Percentiles rank a stretch among this genome's conserved stretches.
Conservation (phyloP, 2,113 vertebrate species). For the Crypturellus undulatus region DNA sequence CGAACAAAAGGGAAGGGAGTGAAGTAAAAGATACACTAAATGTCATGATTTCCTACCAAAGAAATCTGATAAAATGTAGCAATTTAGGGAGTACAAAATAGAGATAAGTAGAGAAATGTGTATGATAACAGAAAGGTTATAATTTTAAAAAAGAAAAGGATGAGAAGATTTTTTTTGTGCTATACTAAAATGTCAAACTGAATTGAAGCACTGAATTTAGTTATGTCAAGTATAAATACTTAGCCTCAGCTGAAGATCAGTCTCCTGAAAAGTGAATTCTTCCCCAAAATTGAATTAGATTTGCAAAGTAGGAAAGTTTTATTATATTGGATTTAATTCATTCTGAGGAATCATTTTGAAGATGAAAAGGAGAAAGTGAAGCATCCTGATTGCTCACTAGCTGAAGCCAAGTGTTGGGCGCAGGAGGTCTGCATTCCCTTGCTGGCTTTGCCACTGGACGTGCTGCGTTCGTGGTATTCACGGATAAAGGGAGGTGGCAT, state of each 20-base stretch:
- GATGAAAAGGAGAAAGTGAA: not conserved
- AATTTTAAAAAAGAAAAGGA: not conserved
- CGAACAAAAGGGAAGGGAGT: not conserved
- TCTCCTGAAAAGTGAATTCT: not conserved
- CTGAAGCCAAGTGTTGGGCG: not conserved
- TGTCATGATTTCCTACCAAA: not conserved
- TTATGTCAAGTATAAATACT: constrained; percentile 24
- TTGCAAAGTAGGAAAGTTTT: constrained; percentile 14
- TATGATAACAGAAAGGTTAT: not conserved
- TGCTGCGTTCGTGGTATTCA: not conserved
- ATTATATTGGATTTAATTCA: not conserved
- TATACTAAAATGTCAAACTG: not conserved
- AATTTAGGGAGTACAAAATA: not conserved
- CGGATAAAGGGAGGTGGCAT: not conserved
- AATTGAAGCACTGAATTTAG: constrained; percentile 7
- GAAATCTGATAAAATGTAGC: not conserved
- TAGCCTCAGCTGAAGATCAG: constrained; percentile 1
- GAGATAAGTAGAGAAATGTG: not conserved
- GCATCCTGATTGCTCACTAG: not conserved
- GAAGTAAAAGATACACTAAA: not conserved
- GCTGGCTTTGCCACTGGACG: not conserved
- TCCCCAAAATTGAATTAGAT: not conserved
- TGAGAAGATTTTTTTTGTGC: not conserved
- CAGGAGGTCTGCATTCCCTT: not conserved
- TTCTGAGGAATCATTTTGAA: not conserved